Evolutionary conservation across 2,797 vertebrate genomes (phyloP), one percentile per base, ranked within the genome.

Genomic region (Danio jaintianensis): DNA sequence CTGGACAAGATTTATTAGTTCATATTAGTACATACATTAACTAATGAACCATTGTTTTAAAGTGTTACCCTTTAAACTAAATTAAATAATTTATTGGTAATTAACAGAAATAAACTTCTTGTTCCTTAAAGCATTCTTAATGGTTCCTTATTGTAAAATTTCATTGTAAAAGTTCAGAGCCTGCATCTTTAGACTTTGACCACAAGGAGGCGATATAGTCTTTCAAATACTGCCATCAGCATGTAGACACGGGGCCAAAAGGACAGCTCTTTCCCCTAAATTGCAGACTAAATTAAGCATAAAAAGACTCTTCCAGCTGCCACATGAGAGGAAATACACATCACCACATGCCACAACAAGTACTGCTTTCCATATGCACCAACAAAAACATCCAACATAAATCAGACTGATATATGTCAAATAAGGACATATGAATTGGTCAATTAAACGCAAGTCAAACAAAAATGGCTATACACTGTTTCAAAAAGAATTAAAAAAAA

Each of bases 401-500:
- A 7, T 55, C 6, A 20, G 40, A 70, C 1, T 43, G 10, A 76
- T 43, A 62, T 9, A 2, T 53, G 9, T n/a, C 8, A 22, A 12
- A n/a, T 66, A 29, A 55, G 5, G 2, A 20, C 4, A 13, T 13
- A 48, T 1, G 0, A 48, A n/a, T 5, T 36, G 0, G 5, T 1
- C 8, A 58, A 7, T n/a, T 47, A 7, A 12, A 45, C 4, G 6
- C 8, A 67, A 9, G 8, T 42, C n/a, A 36, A 56, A 18, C n/a
- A 16, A 69, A 13, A 68, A 59, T 18, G 29, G 7, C 18, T 55
- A 38, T 22, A 40, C 7, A 11, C 2, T 4, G 13, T 61, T 67
- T 71, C 75, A 7, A 58, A 69, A 78, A 12, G 38, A 69, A 78
- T 70, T 47, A 67, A 59, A 11, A 22, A 12, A 16, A n/a, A 47